A percentile compares a stretch with the other conserved stretches of the same genome.
phyloP scores from a whole-genome alignment of 2,797 vertebrate genomes.

The Semaprochilodus insignis region DNA sequence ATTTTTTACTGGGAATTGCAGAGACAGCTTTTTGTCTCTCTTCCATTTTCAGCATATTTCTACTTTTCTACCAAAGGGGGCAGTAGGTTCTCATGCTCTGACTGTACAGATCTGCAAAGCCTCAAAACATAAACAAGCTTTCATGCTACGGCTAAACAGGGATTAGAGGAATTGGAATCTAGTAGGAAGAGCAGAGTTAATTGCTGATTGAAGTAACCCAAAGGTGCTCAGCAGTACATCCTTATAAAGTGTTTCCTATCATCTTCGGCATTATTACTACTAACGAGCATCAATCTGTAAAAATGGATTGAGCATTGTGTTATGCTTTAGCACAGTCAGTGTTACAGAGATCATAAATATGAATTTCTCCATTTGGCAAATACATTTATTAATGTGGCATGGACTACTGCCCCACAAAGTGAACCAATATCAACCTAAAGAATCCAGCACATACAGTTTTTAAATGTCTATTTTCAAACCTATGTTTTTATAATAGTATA shows the following conservation, averaged over 20 bases:
- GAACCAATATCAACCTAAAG: constrained; percentile 34
- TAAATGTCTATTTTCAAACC: constrained; percentile 65
- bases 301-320: neutral
- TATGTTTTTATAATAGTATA: constrained; percentile 65
- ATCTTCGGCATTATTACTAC: neutral
- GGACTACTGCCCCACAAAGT: constrained; percentile 61
- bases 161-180: constrained; percentile 13
- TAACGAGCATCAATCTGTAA: neutral
- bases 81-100: constrained; percentile 64
- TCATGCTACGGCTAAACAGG: constrained; percentile 15
- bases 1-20: constrained; percentile 57
- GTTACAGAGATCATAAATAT: neutral
- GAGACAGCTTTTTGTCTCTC: constrained; percentile 49
- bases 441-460: constrained; percentile 59
- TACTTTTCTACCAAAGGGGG: constrained; percentile 67
- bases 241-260: neutral
- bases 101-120: constrained; percentile 26
- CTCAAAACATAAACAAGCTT: neutral
- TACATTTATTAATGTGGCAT: constrained; percentile 39
- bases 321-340: neutral
- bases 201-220: constrained; percentile 25
- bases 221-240: constrained; percentile 2
- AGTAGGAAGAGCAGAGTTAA: constrained; percentile 17
- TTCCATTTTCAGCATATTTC: constrained; percentile 60
- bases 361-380: constrained; percentile 6